These are phyloP conservation scores for Equus przewalskii DNA, from an alignment of 2,113 vertebrate species.

Conservation along the genomic window DNA sequence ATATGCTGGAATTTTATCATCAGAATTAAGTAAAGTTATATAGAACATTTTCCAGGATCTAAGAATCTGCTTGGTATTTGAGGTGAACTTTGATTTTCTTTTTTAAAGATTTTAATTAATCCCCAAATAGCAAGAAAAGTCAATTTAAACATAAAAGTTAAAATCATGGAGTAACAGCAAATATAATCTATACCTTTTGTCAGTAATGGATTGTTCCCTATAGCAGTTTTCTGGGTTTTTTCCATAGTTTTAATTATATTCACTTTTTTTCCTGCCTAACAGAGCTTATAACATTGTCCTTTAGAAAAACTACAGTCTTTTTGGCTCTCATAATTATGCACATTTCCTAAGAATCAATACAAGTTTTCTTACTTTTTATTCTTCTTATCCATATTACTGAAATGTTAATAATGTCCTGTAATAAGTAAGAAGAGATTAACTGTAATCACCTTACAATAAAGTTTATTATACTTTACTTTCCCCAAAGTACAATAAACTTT, in stretches of 20 bases:
- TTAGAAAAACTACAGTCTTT: not conserved
- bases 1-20: conserved; percentile 68
- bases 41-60: conserved; percentile 60
- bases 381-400: not conserved
- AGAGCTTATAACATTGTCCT: conserved; percentile 50
- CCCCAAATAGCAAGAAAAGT: conserved; percentile 71
- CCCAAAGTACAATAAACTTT: not conserved
- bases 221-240: not conserved
- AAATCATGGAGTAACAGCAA: conserved; percentile 57
- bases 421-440: not conserved
- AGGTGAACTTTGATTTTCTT: conserved; percentile 76
- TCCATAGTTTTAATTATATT: conserved; percentile 69
- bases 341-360: conserved; percentile 35
- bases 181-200: conserved; percentile 57
- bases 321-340: not conserved
- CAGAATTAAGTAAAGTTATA: conserved; percentile 68
- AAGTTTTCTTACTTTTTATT: conserved; percentile 29
- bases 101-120: conserved; percentile 80
- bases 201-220: conserved; percentile 56
- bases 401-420: conserved; percentile 27
- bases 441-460: not conserved
- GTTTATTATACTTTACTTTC: not conserved
- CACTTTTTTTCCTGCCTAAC: not conserved
- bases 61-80: conserved; percentile 70
- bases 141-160: conserved; percentile 77